phyloP scores from a whole-genome alignment of 1,140 invertebrate genomes.

The Bombyx mori region ASM3026992v2 NC_085113.1:10918501-10919000 shows the following conservation, averaged over 20 bases:
- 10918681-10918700: constrained; percentile 20
- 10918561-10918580: constrained; percentile 40
- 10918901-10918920: constrained; percentile 54
- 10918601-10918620: constrained; percentile 25
- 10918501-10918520: constrained; percentile 39
- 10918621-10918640: constrained; percentile 22
- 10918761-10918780: constrained; percentile 49
- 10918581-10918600: constrained; percentile 14
- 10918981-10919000: constrained; percentile 54
- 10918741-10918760: constrained; percentile 45
- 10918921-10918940: constrained; percentile 24
- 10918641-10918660: constrained; percentile 19
- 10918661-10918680: constrained; percentile 23
- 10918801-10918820: constrained; percentile 37
- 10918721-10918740: constrained; percentile 59
- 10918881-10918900: constrained; percentile 25
- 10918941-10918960: constrained; percentile 60
- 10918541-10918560: constrained; percentile 1
- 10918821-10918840: constrained; percentile 47
- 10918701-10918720: constrained; percentile 32
- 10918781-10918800: constrained; percentile 48
- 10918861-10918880: constrained; percentile 43
- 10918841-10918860: constrained; percentile 41
- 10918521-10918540: constrained; percentile 16
- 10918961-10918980: constrained; percentile 62